Percentiles rank a stretch among this genome's conserved stretches.
Evolutionary conservation across 2,797 vertebrate genomes (phyloP).

Genomic region (Leuciscus waleckii): DNA sequence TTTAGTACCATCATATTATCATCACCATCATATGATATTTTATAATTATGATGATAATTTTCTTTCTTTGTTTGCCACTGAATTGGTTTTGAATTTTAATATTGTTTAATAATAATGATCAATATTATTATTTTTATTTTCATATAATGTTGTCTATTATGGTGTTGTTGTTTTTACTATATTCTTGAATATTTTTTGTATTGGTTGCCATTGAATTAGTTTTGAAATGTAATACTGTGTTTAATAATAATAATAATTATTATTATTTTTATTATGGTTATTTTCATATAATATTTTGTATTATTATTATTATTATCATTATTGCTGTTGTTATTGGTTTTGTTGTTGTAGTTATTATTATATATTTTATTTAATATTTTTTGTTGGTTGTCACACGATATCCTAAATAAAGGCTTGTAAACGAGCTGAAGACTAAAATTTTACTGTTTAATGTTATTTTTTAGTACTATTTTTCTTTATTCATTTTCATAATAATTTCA

Average conservation of each 20-base stretch:
- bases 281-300: too few relatives aligned
- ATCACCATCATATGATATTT: neutral
- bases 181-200: neutral
- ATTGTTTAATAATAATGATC: neutral
- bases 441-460: too few relatives aligned
- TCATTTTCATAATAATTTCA: too few relatives aligned
- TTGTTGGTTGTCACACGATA: neutral
- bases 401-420: neutral
- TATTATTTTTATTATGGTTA: too few relatives aligned
- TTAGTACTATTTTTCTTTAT: too few relatives aligned
- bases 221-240: neutral
- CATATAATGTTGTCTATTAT: too few relatives aligned
- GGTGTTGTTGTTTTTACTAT: too few relatives aligned
- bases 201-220: neutral
- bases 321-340: neutral
- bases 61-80: neutral
- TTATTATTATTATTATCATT: neutral
- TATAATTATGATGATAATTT: neutral
- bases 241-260: too few relatives aligned
- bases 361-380: too few relatives aligned
- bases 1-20: too few relatives aligned
- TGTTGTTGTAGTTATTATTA: too few relatives aligned
- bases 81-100: neutral
- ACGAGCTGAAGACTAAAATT: neutral
- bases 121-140: neutral